phyloP scores from a whole-genome alignment of 2,888 invertebrate genomes.

The Xylocampa areola region DNA sequence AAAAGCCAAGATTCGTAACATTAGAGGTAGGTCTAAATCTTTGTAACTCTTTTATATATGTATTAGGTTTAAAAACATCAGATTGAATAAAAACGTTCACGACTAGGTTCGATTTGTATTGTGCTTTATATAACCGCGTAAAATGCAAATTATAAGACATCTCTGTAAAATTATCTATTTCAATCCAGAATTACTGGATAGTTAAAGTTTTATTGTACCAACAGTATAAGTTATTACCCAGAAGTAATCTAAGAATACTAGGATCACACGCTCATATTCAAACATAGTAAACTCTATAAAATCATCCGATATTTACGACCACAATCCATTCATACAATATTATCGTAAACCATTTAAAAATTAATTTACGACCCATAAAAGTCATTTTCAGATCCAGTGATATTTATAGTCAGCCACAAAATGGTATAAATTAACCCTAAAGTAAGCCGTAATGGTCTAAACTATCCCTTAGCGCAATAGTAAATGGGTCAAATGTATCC shows the following conservation, averaged over 20 bases:
- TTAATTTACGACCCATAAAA: conserved; percentile 77
- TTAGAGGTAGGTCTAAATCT: too few relatives aligned
- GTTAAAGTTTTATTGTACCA: conserved; percentile 4
- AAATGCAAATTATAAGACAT: too few relatives aligned
- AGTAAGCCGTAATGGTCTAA: conserved; percentile 55
- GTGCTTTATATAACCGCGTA: too few relatives aligned
- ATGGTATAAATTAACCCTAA: conserved; percentile 64
- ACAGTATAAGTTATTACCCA: conserved; percentile 8
- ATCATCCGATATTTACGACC: conserved; percentile 56
- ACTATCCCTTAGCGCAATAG: conserved; percentile 59
- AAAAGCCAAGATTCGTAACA: too few relatives aligned
- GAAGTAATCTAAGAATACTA: conserved; percentile 6
- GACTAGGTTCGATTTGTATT: too few relatives aligned
- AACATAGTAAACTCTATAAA: conserved; percentile 46
- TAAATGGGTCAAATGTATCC: conserved; percentile 68
- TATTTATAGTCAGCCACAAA: conserved; percentile 66
- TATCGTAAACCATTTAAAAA: conserved; percentile 66
- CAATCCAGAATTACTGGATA: conserved; percentile 18
- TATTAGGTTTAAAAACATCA: too few relatives aligned
- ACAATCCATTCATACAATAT: conserved; percentile 50
- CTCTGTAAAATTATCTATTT: background rate
- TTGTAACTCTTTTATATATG: too few relatives aligned
- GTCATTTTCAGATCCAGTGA: conserved; percentile 69
- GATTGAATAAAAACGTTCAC: too few relatives aligned
- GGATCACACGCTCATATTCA: conserved; percentile 48